Base-by-base conservation (phyloP, 2,888 invertebrate species). In the Lottia gigantea region DNA sequence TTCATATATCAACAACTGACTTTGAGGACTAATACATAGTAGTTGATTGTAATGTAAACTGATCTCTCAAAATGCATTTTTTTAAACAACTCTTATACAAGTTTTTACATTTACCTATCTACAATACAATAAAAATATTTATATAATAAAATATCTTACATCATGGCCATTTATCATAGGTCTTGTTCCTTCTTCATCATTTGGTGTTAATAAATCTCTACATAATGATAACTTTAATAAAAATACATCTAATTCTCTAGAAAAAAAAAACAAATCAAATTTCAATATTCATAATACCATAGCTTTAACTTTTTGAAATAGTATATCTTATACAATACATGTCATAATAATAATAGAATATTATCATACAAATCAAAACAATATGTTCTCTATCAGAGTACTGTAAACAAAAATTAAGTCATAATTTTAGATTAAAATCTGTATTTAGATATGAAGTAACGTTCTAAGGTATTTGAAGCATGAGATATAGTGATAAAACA, bases 201-300 rank as follows among this genome's bases (percentile, higher is more conserved):
- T 74, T 31, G 71, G 74, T 46, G 74, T 75, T 67, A 83, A 71
- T 40, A 83, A 75, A 31, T 83, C 83, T 65, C 79, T 76, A 14
- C 81, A 72, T 46, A 80, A 72, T 25, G 78, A 76, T 66, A 84
- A 65, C 65, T 81, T 82, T 63, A 76, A 73, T 63, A 80, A 72
- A 67, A 81, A 84, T 61, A 72, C 70, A 69, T 83, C 82, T 66
- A 84, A 68, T 66, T 84, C 82, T 46, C 84, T 84, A 73, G 1
- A 69, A 73, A 72, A 64, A 46, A 64, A 66, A 46, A 72, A 62
- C 46, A 45, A 69, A 26, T 49, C 40, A 40, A 40, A 11, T 40
- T 8, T 16, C 19, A 40, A n/a, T 16, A 31, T 15, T 55, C 19
- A 55, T 55, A 19, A 15, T 19, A 55, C 11, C 23, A n/a, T n/a